Conservation (phyloP, 1,140 invertebrate genomes). For the Drosophila athabasca region DNA sequence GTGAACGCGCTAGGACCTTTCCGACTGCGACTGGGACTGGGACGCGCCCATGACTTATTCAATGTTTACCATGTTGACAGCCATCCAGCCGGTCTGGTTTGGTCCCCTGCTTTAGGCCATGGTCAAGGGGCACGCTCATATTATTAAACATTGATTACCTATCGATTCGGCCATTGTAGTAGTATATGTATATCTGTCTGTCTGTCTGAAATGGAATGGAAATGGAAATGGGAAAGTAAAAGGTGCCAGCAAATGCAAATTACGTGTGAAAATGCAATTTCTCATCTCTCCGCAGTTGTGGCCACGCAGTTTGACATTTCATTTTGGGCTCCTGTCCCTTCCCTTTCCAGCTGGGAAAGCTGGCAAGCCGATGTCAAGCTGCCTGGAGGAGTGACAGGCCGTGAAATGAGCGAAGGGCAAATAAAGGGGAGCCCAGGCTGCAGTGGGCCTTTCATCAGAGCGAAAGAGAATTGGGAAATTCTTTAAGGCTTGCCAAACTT, state of each 20-base stretch:
- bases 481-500: conserved; percentile 8
- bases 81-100: not conserved
- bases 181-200: conserved; percentile 4
- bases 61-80: conserved; percentile 29
- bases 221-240: not conserved
- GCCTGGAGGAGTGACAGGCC: conserved; percentile 29
- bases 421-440: conserved; percentile 11
- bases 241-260: conserved; percentile 41
- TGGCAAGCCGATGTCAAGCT: conserved; percentile 32
- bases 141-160: conserved; percentile 64
- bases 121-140: conserved; percentile 22
- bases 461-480: not conserved
- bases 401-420: conserved; percentile 42
- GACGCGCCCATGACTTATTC: conserved; percentile 26
- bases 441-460: conserved; percentile 28
- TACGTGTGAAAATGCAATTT: conserved; percentile 54
- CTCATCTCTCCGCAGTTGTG: conserved; percentile 32
- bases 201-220: conserved; percentile 25
- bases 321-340: conserved; percentile 43
- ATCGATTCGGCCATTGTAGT: conserved; percentile 53
- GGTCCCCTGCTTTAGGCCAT: not conserved
- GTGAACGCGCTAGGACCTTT: conserved; percentile 21
- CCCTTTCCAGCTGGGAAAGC: conserved; percentile 37
- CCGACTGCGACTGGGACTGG: not conserved
- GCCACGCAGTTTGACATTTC: conserved; percentile 55